Percentiles rank a stretch among this genome's conserved stretches.
These are phyloP conservation scores for Philhelius pedissequus DNA, from an alignment of 2,888 invertebrate genomes.

Conservation along the genomic window DNA sequence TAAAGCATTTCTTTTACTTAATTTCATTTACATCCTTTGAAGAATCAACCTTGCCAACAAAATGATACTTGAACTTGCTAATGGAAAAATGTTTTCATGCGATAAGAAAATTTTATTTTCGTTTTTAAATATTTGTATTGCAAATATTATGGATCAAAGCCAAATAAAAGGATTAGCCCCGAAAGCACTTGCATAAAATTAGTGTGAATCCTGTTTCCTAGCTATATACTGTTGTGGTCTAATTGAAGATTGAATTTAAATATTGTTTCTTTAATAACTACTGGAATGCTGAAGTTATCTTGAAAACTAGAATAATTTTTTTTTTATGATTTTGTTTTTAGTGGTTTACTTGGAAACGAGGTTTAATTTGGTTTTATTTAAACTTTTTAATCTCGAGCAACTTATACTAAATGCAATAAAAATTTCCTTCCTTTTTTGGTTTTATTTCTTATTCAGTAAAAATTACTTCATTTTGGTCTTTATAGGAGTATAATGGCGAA, in stretches of 20 bases:
- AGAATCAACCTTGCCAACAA: not conserved
- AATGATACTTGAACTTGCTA: not conserved
- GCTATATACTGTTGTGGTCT: not conserved
- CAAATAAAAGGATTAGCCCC: not conserved
- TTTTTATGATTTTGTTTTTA: not conserved
- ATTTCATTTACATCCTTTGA: not conserved
- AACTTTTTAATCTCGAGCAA: too few species aligned
- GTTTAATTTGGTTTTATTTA: too few species aligned
- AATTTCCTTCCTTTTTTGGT: too few species aligned
- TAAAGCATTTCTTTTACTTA: not conserved
- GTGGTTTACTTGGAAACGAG: too few species aligned
- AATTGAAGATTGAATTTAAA: not conserved
- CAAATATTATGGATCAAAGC: not conserved
- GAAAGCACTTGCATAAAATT: not conserved
- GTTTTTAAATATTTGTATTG: not conserved
- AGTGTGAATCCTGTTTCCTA: not conserved
- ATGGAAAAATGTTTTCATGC: not conserved
- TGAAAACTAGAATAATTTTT: not conserved
- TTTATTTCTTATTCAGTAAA: too few species aligned
- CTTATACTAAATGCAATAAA: too few species aligned
- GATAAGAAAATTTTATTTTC: not conserved
- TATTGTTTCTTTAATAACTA: not conserved
- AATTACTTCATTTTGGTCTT: too few species aligned
- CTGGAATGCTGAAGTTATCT: not conserved
- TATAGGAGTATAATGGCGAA: too few species aligned